Evolutionary conservation across 2,797 vertebrate species (phyloP).

Genomic region (Rhincodon typus): DNA sequence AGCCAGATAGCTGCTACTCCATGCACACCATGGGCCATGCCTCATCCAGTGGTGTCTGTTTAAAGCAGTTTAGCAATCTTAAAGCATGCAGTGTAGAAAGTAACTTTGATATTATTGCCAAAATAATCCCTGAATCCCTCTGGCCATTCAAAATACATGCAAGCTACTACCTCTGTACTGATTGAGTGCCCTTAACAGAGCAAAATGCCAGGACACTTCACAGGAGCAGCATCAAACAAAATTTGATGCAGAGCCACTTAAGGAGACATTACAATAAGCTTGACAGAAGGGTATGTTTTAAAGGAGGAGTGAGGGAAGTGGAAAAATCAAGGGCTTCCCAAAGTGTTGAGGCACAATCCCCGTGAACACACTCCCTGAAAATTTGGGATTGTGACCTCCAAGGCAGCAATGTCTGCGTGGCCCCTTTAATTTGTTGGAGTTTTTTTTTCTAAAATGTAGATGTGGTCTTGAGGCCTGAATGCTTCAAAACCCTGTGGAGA

Average conservation of each 20-base stretch:
- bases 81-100: neutral
- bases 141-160: neutral
- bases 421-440: too few species aligned
- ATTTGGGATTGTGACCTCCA: too few species aligned
- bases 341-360: too few species aligned
- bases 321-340: neutral
- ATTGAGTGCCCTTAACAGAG: neutral
- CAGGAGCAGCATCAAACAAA: neutral
- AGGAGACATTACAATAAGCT: neutral
- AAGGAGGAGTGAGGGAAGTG: neutral
- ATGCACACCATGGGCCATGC: neutral
- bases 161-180: neutral
- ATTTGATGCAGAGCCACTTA: neutral
- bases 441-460: too few species aligned
- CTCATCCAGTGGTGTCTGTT: neutral
- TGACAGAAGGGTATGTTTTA: neutral
- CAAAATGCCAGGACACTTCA: neutral
- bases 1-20: neutral
- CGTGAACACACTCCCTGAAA: too few species aligned
- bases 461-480: too few species aligned
- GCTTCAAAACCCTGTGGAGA: too few species aligned
- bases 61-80: neutral
- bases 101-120: neutral
- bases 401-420: too few species aligned
- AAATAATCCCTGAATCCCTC: neutral